Percentiles rank a stretch among this genome's conserved stretches.
phyloP scores from a whole-genome alignment of 2,888 invertebrate genomes.

The Anticlea derivata region DNA sequence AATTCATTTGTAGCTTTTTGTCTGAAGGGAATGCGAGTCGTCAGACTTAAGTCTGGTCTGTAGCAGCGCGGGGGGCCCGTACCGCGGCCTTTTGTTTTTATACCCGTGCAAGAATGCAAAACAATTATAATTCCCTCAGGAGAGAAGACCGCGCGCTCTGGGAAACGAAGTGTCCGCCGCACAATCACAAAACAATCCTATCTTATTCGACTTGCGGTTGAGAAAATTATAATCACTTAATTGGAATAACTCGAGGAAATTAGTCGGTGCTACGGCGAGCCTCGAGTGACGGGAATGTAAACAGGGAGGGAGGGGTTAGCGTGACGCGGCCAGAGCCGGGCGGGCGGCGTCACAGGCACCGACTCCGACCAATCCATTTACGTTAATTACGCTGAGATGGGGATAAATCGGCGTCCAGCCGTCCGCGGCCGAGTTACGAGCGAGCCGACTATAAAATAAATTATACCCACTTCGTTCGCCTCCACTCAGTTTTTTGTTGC shows the following conservation, averaged over 20 bases:
- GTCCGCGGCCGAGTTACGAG: constrained; percentile 83
- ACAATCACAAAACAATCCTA: constrained; percentile 66
- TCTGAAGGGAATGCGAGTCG: constrained; percentile 77
- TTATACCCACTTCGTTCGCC: constrained; percentile 83
- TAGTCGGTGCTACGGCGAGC: constrained; percentile 35
- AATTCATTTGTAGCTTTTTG: constrained; percentile 78
- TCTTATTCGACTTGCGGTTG: constrained; percentile 71
- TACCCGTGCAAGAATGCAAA: constrained; percentile 82
- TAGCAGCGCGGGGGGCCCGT: constrained; percentile 74
- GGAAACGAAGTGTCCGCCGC: constrained; percentile 56
- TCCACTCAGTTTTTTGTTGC: constrained; percentile 82
- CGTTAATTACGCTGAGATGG: constrained; percentile 81
- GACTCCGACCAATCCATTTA: constrained; percentile 81
- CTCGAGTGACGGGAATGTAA: constrained; percentile 42
- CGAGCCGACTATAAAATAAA: constrained; percentile 83
- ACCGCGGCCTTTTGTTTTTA: constrained; percentile 78
- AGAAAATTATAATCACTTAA: constrained; percentile 62
- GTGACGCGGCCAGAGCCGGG: constrained; percentile 44
- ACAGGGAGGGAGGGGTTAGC: constrained; percentile 61
- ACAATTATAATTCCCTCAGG: constrained; percentile 81
- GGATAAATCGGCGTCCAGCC: constrained; percentile 83
- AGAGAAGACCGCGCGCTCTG: constrained; percentile 70
- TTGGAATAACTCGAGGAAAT: constrained; percentile 57
- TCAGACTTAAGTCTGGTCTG: constrained; percentile 80
- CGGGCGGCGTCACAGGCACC: constrained; percentile 64